Evolutionary conservation across 1,140 invertebrate species (phyloP).

Genomic region (Hycleus phaleratus): DNA sequence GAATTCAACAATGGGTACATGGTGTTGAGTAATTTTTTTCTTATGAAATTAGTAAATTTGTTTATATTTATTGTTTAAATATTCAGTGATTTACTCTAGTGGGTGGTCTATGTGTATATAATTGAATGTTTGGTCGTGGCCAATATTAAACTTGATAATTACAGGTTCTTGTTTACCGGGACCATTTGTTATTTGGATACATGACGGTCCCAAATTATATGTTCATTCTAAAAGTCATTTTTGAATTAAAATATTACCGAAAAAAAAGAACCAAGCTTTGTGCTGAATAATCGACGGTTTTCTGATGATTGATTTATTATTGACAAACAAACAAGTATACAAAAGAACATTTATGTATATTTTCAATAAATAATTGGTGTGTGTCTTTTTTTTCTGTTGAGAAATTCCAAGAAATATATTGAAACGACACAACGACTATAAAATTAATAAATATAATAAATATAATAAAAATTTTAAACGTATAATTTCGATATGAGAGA

Average conservation of each 20-base stretch:
- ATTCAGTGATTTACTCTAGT: constrained; percentile 33
- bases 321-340: too few relatives aligned
- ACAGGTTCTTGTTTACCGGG: constrained; percentile 28
- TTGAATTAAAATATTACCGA: constrained; percentile 23
- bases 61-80: neutral
- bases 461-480: too few relatives aligned
- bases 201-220: constrained; percentile 24
- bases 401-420: too few relatives aligned
- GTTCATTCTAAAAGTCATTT: constrained; percentile 20
- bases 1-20: neutral
- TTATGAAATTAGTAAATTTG: neutral
- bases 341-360: too few relatives aligned
- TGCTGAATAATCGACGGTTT: constrained; percentile 10
- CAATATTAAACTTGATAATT: constrained; percentile 34
- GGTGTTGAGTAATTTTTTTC: too few relatives aligned
- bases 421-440: too few relatives aligned
- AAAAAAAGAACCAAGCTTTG: constrained; percentile 1
- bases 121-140: constrained; percentile 34
- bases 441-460: too few relatives aligned
- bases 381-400: too few relatives aligned
- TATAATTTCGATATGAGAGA: too few relatives aligned
- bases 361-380: too few relatives aligned
- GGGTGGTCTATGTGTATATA: constrained; percentile 30
- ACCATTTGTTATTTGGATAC: constrained; percentile 24
- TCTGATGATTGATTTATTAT: constrained; percentile 8